phyloP scores from a whole-genome alignment of 2,888 invertebrate species.

The Lithophane ornitopus region DNA sequence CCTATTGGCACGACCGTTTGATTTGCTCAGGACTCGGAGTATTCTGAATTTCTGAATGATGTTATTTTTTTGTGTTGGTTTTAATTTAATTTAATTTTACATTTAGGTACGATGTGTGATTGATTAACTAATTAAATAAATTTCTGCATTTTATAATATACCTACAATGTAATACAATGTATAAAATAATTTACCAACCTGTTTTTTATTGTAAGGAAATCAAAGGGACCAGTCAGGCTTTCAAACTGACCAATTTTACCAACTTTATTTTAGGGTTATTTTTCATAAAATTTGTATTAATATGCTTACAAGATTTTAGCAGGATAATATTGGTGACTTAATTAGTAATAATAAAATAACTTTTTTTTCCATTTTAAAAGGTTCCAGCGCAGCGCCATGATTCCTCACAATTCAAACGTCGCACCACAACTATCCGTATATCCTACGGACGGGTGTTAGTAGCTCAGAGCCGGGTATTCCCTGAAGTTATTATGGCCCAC shows the following conservation, averaged over 20 bases:
- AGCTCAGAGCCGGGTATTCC: conserved; percentile 85
- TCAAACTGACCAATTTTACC: not conserved
- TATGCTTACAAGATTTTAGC: too few species aligned
- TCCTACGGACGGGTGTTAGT: conserved; percentile 78
- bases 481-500: conserved; percentile 89
- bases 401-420: conserved; percentile 27
- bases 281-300: not conserved
- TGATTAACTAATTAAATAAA: not conserved
- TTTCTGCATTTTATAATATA: too few species aligned
- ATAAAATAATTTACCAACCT: too few species aligned
- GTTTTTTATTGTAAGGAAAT: not conserved
- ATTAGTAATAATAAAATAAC: not conserved
- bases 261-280: too few species aligned
- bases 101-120: not conserved
- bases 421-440: conserved; percentile 66
- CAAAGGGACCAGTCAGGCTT: too few species aligned
- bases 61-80: not conserved
- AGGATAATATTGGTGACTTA: not conserved
- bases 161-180: too few species aligned
- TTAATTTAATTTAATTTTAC: not conserved
- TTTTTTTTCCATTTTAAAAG: not conserved
- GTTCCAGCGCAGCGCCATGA: not conserved
- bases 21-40: not conserved
- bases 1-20: not conserved
- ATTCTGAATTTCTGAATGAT: not conserved